Percentiles rank a stretch among this genome's conserved stretches.
Conservation (phyloP, 2,113 vertebrate species). For the Odocoileus hemionus region DNA sequence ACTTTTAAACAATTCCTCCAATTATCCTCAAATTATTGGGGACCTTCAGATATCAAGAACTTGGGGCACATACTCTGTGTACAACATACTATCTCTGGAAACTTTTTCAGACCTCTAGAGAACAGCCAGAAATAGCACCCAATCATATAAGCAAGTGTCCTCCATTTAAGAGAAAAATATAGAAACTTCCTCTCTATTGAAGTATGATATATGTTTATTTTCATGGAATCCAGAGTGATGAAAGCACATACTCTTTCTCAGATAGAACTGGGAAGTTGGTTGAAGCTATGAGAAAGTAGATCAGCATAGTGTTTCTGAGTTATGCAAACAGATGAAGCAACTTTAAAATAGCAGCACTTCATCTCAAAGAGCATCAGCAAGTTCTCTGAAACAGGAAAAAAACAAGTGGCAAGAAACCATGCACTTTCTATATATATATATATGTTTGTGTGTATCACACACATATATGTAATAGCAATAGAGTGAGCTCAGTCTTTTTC, state of each 20-base stretch:
- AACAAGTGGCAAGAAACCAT: not conserved
- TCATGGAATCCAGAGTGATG: not conserved
- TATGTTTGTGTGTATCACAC: not conserved
- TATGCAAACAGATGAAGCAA: not conserved
- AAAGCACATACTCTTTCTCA: not conserved
- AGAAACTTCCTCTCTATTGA: not conserved
- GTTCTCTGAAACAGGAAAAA: not conserved
- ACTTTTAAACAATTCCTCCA: not conserved
- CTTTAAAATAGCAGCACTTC: not conserved
- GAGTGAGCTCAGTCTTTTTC: not conserved
- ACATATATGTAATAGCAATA: not conserved
- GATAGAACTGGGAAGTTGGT: not conserved
- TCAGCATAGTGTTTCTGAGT: not conserved
- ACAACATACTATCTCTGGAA: not conserved
- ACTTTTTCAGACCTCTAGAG: not conserved
- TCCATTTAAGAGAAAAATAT: slow-evolving; percentile 25
- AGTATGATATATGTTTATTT: not conserved
- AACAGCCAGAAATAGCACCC: not conserved
- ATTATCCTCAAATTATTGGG: not conserved
- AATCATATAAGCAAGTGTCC: not conserved
- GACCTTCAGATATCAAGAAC: not conserved
- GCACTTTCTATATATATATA: rapidly evolving
- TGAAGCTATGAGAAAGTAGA: not conserved
- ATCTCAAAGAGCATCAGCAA: not conserved
- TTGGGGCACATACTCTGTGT: not conserved